phyloP scores from a whole-genome alignment of 2,888 invertebrate genomes.

The Cephus nigrinus region DNA sequence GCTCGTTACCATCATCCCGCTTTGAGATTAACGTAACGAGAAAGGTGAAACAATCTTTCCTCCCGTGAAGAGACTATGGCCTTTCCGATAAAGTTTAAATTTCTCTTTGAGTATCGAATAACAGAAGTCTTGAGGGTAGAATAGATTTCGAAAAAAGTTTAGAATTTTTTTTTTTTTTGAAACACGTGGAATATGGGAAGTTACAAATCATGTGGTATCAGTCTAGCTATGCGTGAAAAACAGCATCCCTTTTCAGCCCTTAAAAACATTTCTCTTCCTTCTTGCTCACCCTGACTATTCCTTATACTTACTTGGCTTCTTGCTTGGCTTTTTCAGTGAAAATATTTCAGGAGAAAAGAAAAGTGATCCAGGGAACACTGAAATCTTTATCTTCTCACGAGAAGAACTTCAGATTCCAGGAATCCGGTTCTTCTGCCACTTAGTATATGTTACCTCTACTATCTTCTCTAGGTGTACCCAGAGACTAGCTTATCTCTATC shows the following conservation, averaged over 20 bases:
- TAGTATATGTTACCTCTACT: neutral
- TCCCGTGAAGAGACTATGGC: neutral
- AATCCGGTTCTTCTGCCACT: neutral
- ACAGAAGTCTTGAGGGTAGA: neutral
- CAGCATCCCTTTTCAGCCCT: neutral
- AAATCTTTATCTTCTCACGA: slow-evolving; percentile 23
- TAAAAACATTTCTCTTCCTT: slow-evolving; percentile 4
- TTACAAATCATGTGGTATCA: slow-evolving; percentile 23
- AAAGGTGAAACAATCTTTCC: neutral
- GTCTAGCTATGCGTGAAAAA: slow-evolving; percentile 8
- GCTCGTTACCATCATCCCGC: slow-evolving; percentile 13
- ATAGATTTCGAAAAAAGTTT: neutral
- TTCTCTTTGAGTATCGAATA: neutral
- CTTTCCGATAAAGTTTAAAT: neutral
- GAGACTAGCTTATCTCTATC: neutral
- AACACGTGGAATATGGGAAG: slow-evolving; percentile 21
- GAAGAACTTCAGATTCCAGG: neutral
- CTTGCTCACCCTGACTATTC: slow-evolving; percentile 3
- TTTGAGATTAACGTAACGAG: slow-evolving; percentile 1
- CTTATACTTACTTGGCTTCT: neutral
- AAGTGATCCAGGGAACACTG: slow-evolving; percentile 18
- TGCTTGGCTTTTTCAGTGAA: neutral
- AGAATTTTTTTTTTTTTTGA: neutral
- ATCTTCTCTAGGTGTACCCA: neutral
- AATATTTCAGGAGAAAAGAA: neutral